A percentile compares a stretch with the other conserved stretches of the same genome.
phyloP scores from a whole-genome alignment of 2,113 vertebrate genomes.

The Calidris pugnax region DNA sequence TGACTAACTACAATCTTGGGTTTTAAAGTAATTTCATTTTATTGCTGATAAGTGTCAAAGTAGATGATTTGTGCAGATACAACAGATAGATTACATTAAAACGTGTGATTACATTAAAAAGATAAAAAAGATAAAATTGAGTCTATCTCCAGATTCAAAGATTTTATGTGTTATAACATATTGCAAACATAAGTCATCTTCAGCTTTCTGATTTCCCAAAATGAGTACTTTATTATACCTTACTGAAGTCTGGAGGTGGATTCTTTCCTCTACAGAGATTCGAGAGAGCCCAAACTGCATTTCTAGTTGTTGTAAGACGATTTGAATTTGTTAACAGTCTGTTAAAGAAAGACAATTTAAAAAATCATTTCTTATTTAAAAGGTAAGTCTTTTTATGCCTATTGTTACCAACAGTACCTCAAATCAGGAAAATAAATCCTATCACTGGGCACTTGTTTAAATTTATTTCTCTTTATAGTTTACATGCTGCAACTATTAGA shows the following conservation, averaged over 20 bases:
- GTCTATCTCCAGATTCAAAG: neutral
- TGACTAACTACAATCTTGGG: neutral
- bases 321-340: conserved; percentile 89
- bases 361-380: neutral
- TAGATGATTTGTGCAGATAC: neutral
- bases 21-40: neutral
- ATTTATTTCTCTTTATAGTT: neutral
- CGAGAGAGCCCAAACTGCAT: conserved; percentile 92
- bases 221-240: conserved; percentile 74
- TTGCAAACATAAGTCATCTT: neutral
- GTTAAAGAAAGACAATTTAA: conserved; percentile 34
- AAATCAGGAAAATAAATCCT: neutral
- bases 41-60: neutral
- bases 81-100: neutral
- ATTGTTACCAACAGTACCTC: neutral
- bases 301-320: conserved; percentile 90
- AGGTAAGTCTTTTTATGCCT: neutral
- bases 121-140: neutral
- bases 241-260: conserved; percentile 90
- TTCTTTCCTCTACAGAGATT: conserved; percentile 94
- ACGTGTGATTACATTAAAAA: neutral
- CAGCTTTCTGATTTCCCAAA: neutral
- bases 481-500: neutral
- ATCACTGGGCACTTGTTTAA: neutral
- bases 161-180: neutral